These are phyloP conservation scores for Semibalanus balanoides DNA, from an alignment of 1,140 invertebrate species.

Conservation along the genomic window DNA sequence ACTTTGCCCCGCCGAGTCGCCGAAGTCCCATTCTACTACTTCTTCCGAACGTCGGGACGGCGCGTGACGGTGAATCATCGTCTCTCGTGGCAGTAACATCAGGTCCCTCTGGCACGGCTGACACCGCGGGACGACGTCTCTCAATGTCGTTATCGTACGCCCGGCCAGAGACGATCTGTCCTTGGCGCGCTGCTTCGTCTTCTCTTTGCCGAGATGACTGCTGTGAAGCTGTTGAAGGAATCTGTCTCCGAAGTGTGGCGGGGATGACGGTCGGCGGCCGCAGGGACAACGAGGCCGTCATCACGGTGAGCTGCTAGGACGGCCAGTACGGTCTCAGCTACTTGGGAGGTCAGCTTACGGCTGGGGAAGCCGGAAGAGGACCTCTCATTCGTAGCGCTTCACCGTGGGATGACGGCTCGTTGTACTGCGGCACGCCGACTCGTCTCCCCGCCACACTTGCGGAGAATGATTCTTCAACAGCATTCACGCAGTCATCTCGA, in stretches of 20 bases:
- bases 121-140: slow-evolving; percentile 16
- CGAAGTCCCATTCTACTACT: slow-evolving; percentile 21
- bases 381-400: too few species aligned
- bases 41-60: slow-evolving; percentile 22
- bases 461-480: too few species aligned
- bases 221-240: background rate
- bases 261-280: slow-evolving; percentile 6
- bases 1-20: slow-evolving; percentile 17
- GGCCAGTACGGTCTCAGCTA: background rate
- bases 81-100: slow-evolving; percentile 12
- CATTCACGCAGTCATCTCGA: background rate
- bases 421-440: slow-evolving; percentile 6
- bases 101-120: slow-evolving; percentile 16
- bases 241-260: too few species aligned
- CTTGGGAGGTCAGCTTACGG: too few species aligned
- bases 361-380: too few species aligned
- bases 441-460: slow-evolving; percentile 7
- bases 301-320: slow-evolving; percentile 5
- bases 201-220: slow-evolving; percentile 5
- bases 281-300: slow-evolving; percentile 4
- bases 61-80: slow-evolving; percentile 17
- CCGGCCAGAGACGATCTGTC: slow-evolving; percentile 21
- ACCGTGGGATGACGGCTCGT: slow-evolving; percentile 6
- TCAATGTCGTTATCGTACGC: slow-evolving; percentile 21
- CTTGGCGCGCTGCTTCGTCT: slow-evolving; percentile 17